A percentile compares a stretch with the other conserved stretches of the same genome.
phyloP scores from a whole-genome alignment of 2,113 vertebrate genomes.

The Phycodurus eques region DNA sequence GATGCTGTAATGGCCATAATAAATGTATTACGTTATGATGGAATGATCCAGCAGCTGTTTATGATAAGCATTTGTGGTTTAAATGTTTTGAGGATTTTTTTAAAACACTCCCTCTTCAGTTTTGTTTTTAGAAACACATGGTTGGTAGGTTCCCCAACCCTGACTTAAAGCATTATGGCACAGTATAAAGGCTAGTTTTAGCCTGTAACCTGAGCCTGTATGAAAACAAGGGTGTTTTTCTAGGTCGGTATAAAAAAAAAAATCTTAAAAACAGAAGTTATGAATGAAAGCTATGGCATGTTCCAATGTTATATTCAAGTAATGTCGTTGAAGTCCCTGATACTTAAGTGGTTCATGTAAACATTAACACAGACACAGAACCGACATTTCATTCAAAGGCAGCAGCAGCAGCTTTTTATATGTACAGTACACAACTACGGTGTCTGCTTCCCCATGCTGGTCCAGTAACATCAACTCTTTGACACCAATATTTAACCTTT shows the following conservation, averaged over 20 bases:
- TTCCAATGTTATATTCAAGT: constrained; percentile 84
- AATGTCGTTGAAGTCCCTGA: constrained; percentile 82
- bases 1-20: constrained; percentile 42
- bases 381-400: constrained; percentile 66
- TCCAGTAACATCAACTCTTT: constrained; percentile 58
- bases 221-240: constrained; percentile 41
- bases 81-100: neutral
- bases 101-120: neutral
- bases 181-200: constrained; percentile 37
- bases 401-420: constrained; percentile 70
- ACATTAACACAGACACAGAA: constrained; percentile 73
- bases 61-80: neutral
- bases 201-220: constrained; percentile 54
- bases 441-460: constrained; percentile 46
- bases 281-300: constrained; percentile 75
- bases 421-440: constrained; percentile 48
- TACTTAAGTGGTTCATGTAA: constrained; percentile 75
- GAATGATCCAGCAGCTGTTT: neutral
- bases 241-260: constrained; percentile 51
- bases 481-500: constrained; percentile 3
- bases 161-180: constrained; percentile 59
- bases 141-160: neutral
- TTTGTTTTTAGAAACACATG: neutral
- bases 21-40: neutral
- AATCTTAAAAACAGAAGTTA: constrained; percentile 27